Evolutionary conservation across 1,140 invertebrate genomes (phyloP), one percentile per base, ranked within the genome.

Genomic region (Ditylenchus dipsaci): DNA sequence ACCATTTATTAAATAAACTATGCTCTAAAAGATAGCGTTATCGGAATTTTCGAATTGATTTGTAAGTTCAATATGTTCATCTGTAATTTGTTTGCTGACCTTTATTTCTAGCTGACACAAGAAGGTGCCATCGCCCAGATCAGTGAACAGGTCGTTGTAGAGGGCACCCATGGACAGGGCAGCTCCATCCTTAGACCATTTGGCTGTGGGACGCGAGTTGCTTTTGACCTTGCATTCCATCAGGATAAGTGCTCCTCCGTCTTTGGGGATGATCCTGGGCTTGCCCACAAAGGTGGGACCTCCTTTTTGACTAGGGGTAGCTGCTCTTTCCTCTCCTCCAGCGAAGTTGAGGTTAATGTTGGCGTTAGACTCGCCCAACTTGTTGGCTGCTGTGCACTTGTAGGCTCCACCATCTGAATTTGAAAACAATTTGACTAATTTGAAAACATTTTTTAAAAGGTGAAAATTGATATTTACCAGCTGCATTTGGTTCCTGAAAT

Each of bases 311-410:
- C 63, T 58, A 88, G 84, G 76, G 30, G 67, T 82, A 49, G 76
- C 43, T 75, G 90, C 85, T 91, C 90, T 90, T 63, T 74, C 90
- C 88, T 77, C 79, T 27, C 90, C 91, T 91, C 88, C 92, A 91
- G 94, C 91, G 88, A 97, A 96, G 85, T 98, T 98, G 76, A 98
- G 89, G 76, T 93, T 92, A 86, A 99, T 97, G 87, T 97, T 99
- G 76, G 95, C 95, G 88, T 97, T 98, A 85, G 92, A 95, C 88
- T 98, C 95, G 84, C 95, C 95, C 84, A 90, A 90, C 84, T 90
- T 89, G 88, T 99, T 99, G 86, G 93, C 91, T 69, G 95, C 95
- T 85, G 96, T 97, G 87, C 94, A 97, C 82, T 94, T 89, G 86
- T 97, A 99, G 85, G 93, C 92, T 69, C 95, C 95, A 76, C 93